Conservation (phyloP, 2,113 vertebrate species). For the Crotalus viridis region DNA sequence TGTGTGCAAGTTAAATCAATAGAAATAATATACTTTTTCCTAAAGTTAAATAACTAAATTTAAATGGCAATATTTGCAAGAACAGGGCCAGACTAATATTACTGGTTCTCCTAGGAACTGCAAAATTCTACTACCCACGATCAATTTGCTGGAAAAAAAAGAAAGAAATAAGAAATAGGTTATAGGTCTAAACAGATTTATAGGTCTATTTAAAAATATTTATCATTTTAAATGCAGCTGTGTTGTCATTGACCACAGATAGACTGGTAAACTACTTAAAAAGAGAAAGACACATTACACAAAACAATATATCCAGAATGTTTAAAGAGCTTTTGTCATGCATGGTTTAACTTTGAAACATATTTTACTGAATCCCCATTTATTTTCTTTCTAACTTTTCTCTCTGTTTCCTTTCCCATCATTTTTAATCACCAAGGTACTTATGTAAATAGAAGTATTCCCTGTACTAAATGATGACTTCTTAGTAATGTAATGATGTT, state of each 20-base stretch:
- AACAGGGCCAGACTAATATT: neutral
- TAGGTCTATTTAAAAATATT: slow-evolving; percentile 31
- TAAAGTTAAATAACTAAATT: neutral
- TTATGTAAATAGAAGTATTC: slow-evolving; percentile 29
- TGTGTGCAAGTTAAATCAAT: neutral
- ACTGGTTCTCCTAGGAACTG: neutral
- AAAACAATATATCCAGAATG: slow-evolving; percentile 37
- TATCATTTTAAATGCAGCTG: slow-evolving; percentile 35
- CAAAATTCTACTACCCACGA: neutral
- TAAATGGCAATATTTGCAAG: neutral
- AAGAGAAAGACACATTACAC: slow-evolving; percentile 31
- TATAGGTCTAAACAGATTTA: slow-evolving; percentile 23
- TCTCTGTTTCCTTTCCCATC: slow-evolving; percentile 30
- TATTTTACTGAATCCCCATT: slow-evolving; percentile 33
- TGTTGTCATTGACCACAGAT: slow-evolving; percentile 10
- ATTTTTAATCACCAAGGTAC: slow-evolving; percentile 22
- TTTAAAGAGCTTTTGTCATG: slow-evolving; percentile 42
- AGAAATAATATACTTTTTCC: neutral
- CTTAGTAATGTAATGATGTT: neutral
- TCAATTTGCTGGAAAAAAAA: neutral
- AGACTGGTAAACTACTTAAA: slow-evolving; percentile 41
- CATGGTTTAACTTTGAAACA: slow-evolving; percentile 30
- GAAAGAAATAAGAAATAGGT: neutral
- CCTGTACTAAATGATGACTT: neutral
- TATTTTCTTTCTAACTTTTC: slow-evolving; percentile 23